Evolutionary conservation across 2,888 invertebrate species (phyloP).

Genomic region (Epinotia ramella): DNA sequence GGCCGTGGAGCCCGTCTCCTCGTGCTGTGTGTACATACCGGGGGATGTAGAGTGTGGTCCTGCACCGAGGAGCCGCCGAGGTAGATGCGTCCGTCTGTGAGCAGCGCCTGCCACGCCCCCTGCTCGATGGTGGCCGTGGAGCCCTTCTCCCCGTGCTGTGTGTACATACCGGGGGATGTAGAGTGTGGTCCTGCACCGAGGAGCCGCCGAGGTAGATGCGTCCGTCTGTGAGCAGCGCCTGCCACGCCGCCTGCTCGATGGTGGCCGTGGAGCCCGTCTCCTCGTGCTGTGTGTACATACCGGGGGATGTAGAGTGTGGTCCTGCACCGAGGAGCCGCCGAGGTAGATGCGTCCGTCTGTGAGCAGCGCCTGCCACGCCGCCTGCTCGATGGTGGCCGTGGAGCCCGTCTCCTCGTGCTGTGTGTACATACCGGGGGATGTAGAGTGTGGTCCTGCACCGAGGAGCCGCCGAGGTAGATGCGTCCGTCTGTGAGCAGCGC

Average conservation of each 20-base stretch:
- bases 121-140: too few species aligned
- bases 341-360: conserved; percentile 54
- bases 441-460: conserved; percentile 47
- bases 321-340: conserved; percentile 63
- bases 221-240: conserved; percentile 52
- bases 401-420: too few species aligned
- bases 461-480: conserved; percentile 73
- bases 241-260: too few species aligned
- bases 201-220: conserved; percentile 69
- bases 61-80: conserved; percentile 68
- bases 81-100: conserved; percentile 45
- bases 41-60: conserved; percentile 45
- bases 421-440: conserved; percentile 17
- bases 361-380: conserved; percentile 52
- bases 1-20: too few species aligned
- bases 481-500: conserved; percentile 76
- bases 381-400: too few species aligned
- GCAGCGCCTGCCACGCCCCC: conserved; percentile 52
- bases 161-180: conserved; percentile 23
- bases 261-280: too few species aligned
- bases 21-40: not conserved
- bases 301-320: conserved; percentile 46
- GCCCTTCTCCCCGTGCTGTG: too few species aligned
- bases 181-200: conserved; percentile 47
- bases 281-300: not conserved